Base-by-base conservation (phyloP, 2,888 invertebrate genomes). In the Phortica okadai region DNA sequence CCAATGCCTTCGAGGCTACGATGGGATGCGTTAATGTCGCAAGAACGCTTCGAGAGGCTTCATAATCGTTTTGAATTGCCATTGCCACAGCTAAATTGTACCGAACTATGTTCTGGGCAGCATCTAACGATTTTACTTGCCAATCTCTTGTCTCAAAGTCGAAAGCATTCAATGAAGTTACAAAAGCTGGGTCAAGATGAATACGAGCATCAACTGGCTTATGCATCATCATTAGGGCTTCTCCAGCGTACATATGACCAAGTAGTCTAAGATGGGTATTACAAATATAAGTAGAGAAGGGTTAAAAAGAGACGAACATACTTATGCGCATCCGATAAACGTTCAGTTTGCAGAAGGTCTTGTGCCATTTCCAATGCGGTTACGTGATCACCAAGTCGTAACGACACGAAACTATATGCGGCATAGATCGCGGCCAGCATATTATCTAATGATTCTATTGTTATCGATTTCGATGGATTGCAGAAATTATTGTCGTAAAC, bases 161-260 rank as follows among this genome's bases (percentile, higher is more conserved):
- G 76, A 92, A 91, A 6, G 92, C 92, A 80, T 92, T 91, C 1
- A 94, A 89, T 82, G 94, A 93, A 75, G 92, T 92, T 44, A 96
- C 93, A 90, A 94, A 94, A 73, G 95, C 95, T 1, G 95, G 95
- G 85, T 97, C 96, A 73, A 98, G 92, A 91, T 97, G 95, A 76
- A 96, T 94, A 11, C 97, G 93, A 1, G 98, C 98, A 90, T 98
- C 97, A 0, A 94, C 92, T 81, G 97, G 94, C 91, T 95, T 94
- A 89, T 98, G 96, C 89, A 97, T 92, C 84, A 95, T 94, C 74
- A 98, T 95, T 11, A 97, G 92, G 42, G 97, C 95, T 92, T 98
- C 98, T 0, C 97, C 97, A 73, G 96, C 95, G 91, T 98, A 98
- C 84, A 98, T 93, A 90, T 97, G 96, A 0, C 95, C 97, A 85